Evolutionary conservation across 2,888 invertebrate genomes (phyloP), one percentile per base, ranked within the genome.

Genomic region (Sesamia inferens): DNA sequence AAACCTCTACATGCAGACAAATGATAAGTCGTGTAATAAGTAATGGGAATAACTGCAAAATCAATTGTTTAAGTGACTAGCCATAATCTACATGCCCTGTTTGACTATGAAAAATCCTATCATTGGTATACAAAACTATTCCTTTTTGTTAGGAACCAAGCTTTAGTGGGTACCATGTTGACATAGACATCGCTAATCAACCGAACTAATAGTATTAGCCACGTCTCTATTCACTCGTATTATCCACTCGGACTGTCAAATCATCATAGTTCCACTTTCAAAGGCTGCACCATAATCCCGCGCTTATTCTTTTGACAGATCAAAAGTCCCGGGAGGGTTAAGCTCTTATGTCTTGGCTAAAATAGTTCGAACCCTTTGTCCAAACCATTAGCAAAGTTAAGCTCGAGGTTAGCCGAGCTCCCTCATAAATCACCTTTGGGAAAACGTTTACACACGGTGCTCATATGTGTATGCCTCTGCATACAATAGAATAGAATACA

Each of bases 321-420:
- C 88, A 87, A 82, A 79, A 84, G 81, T 90, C 94, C 88, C 93
- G 87, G 85, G 92, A 90, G 74, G 61, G 80, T 89, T 90, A 88
- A 89, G 90, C 89, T 91, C 90, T 90, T 89, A 89, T 88, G 88
- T 87, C 88, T 88, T 88, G 90, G 88, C 90, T 88, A 89, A 91
- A 90, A 91, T 91, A 90, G 89, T 88, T 89, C 84, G 80, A 89
- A 88, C 78, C 87, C 87, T 88, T 90, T 91, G 91, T 90, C 79
- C 90, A 88, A 90, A 88, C 93, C 93, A 94, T 94, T 94, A 94
- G 92, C 90, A 78, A 88, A 92, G 93, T 92, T 92, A 90, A 92
- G 90, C 90, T 90, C 87, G 87, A 81, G 89, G 90, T 89, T 91
- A 89, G 87, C 87, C 87, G 87, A 88, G 89, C 89, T 90, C 87